These are phyloP conservation scores for Drosophila gunungcola DNA, from an alignment of 1,140 invertebrate species.

Conservation along the genomic window DNA sequence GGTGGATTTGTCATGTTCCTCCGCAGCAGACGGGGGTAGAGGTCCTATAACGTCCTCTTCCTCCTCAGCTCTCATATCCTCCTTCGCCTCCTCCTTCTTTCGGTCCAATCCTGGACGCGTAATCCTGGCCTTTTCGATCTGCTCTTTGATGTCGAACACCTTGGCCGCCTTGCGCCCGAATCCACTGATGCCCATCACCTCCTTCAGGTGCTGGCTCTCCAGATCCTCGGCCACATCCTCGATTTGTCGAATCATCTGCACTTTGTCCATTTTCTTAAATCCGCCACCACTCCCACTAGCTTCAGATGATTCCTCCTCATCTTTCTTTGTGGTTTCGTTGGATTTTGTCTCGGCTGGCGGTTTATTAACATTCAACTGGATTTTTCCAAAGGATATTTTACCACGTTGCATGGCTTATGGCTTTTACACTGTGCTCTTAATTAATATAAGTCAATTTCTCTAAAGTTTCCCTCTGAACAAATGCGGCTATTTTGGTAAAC, in stretches of 20 bases:
- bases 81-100: conserved; percentile 8
- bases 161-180: conserved; percentile 93
- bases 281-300: conserved; percentile 77
- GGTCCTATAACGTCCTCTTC: conserved; percentile 75
- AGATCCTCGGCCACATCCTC: conserved; percentile 89
- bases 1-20: conserved; percentile 18
- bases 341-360: conserved; percentile 47
- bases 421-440: too few relatives aligned
- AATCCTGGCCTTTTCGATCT: conserved; percentile 77
- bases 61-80: conserved; percentile 25
- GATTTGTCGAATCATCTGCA: conserved; percentile 86
- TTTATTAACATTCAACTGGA: conserved; percentile 85
- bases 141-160: conserved; percentile 88
- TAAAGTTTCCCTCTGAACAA: neutral
- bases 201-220: conserved; percentile 88
- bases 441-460: too few relatives aligned
- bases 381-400: conserved; percentile 87
- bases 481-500: conserved; percentile 16
- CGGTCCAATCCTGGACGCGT: conserved; percentile 33
- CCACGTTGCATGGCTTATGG: conserved; percentile 64
- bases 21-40: conserved; percentile 33
- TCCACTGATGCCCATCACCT: conserved; percentile 90
- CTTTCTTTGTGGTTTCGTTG: conserved; percentile 27
- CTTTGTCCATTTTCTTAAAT: conserved; percentile 88
- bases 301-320: conserved; percentile 21